phyloP scores from a whole-genome alignment of 1,140 invertebrate species.

The Philopotamus ludificatus region DNA sequence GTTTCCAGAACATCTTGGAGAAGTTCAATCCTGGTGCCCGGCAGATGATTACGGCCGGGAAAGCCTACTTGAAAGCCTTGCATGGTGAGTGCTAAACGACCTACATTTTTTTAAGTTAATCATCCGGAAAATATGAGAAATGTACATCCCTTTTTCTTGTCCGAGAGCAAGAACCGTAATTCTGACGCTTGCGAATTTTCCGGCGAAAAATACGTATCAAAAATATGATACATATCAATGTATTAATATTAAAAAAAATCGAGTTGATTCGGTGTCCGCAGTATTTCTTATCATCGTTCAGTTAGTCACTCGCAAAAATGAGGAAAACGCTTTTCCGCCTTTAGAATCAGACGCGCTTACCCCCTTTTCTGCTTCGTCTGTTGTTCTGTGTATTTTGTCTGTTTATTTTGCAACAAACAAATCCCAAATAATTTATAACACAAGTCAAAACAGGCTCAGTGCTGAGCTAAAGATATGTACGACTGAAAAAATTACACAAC shows the following conservation, averaged over 20 bases:
- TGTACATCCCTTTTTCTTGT: neutral
- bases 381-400: neutral
- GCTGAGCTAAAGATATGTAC: no score
- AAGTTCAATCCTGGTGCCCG: slow-evolving; percentile 91
- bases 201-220: no score
- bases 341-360: no score
- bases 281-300: no score
- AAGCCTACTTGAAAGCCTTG: slow-evolving; percentile 87
- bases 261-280: no score
- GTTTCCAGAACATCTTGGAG: slow-evolving; percentile 89
- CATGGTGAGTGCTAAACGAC: slow-evolving; percentile 71
- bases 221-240: no score
- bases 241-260: no score
- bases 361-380: neutral
- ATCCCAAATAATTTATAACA: slow-evolving; percentile 8
- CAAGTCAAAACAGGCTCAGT: neutral
- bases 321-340: no score
- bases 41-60: slow-evolving; percentile 89
- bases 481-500: no score
- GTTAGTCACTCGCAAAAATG: no score
- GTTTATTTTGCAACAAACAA: slow-evolving; percentile 9
- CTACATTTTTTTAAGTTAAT: slow-evolving; percentile 30
- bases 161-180: neutral
- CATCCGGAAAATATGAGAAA: slow-evolving; percentile 38
- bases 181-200: no score